Conservation (phyloP, 2,113 vertebrate species). For the Crypturellus undulatus region DNA sequence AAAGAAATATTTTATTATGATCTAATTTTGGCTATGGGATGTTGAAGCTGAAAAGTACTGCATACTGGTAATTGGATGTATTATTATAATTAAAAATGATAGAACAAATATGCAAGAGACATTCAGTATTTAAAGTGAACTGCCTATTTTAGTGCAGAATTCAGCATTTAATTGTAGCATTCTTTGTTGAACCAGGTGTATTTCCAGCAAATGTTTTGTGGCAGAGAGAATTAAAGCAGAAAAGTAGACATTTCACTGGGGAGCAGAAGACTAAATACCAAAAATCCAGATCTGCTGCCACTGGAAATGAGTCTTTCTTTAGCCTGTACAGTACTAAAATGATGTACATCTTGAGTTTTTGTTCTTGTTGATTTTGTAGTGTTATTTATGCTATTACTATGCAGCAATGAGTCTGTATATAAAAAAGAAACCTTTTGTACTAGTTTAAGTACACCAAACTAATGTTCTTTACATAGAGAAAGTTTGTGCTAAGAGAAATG, state of each 20-base stretch:
- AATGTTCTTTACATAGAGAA: neutral
- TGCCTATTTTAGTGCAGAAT: constrained; percentile 47
- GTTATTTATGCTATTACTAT: neutral
- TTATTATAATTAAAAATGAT: constrained; percentile 54
- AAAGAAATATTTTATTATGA: constrained; percentile 60
- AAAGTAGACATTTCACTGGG: constrained; percentile 21
- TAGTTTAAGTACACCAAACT: neutral
- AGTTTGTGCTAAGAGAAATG: neutral
- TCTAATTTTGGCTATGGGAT: constrained; percentile 56
- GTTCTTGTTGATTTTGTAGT: neutral
- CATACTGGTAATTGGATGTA: constrained; percentile 41
- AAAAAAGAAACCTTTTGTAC: neutral
- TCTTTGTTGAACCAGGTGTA: constrained; percentile 49
- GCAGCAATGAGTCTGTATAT: neutral
- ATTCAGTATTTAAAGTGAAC: constrained; percentile 20
- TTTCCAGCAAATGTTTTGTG: constrained; percentile 29
- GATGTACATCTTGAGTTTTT: neutral
- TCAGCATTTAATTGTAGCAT: constrained; percentile 49
- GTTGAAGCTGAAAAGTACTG: constrained; percentile 25
- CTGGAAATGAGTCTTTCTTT: constrained; percentile 8
- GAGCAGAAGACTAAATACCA: constrained; percentile 23
- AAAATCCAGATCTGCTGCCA: neutral
- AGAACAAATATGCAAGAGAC: constrained; percentile 45
- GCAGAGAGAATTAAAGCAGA: constrained; percentile 57
- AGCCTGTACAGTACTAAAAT: neutral